These are phyloP conservation scores for Sarcophaga rosellei DNA, from an alignment of 2,888 invertebrate species.

Conservation along the genomic window DNA sequence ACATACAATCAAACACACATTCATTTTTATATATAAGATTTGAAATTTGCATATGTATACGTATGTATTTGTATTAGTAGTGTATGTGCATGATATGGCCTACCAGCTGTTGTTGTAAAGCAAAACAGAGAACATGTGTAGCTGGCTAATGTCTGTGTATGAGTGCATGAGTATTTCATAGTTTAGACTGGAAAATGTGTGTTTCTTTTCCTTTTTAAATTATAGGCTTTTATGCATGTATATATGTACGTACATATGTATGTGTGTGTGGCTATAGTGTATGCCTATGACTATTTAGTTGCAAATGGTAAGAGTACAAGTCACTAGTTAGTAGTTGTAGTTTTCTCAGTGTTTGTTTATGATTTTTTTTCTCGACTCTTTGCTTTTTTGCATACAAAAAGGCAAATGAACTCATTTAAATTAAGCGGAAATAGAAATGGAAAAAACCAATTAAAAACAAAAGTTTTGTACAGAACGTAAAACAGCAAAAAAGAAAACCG, in stretches of 20 bases:
- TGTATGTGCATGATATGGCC: neutral
- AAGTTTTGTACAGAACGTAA: neutral
- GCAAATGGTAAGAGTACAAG: slow-evolving; percentile 25
- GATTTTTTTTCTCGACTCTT: neutral
- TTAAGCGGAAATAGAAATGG: slow-evolving; percentile 68
- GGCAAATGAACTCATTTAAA: slow-evolving; percentile 68
- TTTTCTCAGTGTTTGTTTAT: slow-evolving; percentile 21
- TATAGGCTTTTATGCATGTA: neutral
- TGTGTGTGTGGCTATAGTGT: neutral
- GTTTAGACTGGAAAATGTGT: slow-evolving; percentile 29
- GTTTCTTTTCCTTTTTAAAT: neutral
- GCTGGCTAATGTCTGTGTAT: neutral
- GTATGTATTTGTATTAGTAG: neutral
- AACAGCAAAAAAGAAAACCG: slow-evolving; percentile 34
- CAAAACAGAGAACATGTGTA: neutral
- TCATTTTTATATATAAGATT: no score
- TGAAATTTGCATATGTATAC: slow-evolving; percentile 29
- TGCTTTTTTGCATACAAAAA: slow-evolving; percentile 32
- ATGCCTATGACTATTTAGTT: slow-evolving; percentile 11
- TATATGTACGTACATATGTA: neutral
- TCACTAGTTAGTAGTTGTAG: slow-evolving; percentile 33
- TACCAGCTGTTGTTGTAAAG: slow-evolving; percentile 3
- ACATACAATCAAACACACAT: no score
- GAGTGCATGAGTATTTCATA: neutral
- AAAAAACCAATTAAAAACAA: slow-evolving; percentile 66